Base-by-base conservation (phyloP, 37 sponge, comb jelly and placozoan genomes). In the Cliona cf. orientalis region DNA sequence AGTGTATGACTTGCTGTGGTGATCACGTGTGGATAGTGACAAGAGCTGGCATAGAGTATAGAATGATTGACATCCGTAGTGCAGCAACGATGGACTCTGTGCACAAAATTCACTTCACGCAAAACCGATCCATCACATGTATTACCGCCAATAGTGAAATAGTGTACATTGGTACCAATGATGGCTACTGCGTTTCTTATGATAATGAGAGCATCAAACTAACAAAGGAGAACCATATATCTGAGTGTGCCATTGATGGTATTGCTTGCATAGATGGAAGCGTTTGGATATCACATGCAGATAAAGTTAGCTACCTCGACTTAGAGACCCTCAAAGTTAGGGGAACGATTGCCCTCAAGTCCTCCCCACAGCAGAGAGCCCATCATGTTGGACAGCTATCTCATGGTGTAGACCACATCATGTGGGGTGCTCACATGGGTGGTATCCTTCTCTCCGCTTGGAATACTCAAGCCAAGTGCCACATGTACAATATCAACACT, bases 361-460 rank as follows among this genome's bases (percentile, higher is more conserved):
- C n/a, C n/a, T n/a, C n/a, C n/a, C n/a, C n/a, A n/a, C n/a, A n/a
- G n/a, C n/a, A n/a, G n/a, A n/a, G n/a, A n/a, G n/a, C n/a, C n/a
- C n/a, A n/a, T n/a, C n/a, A 44, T 34, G 59, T 88, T 69, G 85
- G 85, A 2, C 76, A 76, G 22, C 80, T 92, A 1, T 45, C 78
- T 26, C 44, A 66, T 22, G 23, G 31, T 19, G 79, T 77, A 19
- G 44, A 49, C 46, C 70, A 68, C n/a, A 60, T 66, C 11, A 74
- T 94, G 29, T 94, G 95, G 95, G 81, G 92, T 75, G 79, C 83
- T 22, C 87, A 94, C 44, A 67, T 72, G 1, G 91, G 86, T 2
- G 80, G 88, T 5, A 53, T 69, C 0, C 19, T 76, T 0, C 41
- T 94, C 19, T 76, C 88, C 9, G 91, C 84, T 2, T 92, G 89